Evolutionary conservation across 2,797 vertebrate genomes (phyloP).

Genomic region (Tolypeutes matacus): DNA sequence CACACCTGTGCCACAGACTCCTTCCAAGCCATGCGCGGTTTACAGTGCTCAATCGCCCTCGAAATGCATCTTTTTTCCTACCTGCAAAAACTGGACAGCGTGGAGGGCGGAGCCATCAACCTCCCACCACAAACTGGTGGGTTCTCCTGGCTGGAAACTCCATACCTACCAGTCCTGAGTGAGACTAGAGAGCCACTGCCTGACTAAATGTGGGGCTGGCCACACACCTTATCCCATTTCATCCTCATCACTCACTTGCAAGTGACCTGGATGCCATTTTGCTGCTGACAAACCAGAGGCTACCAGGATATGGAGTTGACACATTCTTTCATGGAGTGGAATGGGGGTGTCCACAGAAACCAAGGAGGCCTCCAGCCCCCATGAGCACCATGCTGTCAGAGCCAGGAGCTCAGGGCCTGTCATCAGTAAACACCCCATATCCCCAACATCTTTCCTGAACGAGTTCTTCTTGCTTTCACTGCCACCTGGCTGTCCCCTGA

Average conservation of each 20-base stretch:
- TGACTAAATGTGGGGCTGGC: neutral
- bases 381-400: neutral
- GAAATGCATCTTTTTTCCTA: neutral
- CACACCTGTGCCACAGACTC: neutral
- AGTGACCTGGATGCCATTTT: neutral
- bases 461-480: neutral
- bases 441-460: neutral
- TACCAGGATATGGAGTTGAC: too few species aligned
- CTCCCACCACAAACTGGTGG: conserved; percentile 9
- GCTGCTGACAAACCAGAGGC: neutral
- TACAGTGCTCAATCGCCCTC: neutral
- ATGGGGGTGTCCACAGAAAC: neutral
- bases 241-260: neutral
- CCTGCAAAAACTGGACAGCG: neutral
- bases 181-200: neutral
- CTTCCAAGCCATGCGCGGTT: neutral
- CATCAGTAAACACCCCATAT: neutral
- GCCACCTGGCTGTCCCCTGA: neutral
- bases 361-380: neutral
- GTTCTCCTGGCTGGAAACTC: neutral
- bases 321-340: neutral
- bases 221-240: neutral
- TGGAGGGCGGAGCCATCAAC: neutral
- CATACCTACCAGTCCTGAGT: neutral
- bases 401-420: rapidly evolving